Conservation (phyloP, 2,113 vertebrate species). For the Alethe castanea region DNA sequence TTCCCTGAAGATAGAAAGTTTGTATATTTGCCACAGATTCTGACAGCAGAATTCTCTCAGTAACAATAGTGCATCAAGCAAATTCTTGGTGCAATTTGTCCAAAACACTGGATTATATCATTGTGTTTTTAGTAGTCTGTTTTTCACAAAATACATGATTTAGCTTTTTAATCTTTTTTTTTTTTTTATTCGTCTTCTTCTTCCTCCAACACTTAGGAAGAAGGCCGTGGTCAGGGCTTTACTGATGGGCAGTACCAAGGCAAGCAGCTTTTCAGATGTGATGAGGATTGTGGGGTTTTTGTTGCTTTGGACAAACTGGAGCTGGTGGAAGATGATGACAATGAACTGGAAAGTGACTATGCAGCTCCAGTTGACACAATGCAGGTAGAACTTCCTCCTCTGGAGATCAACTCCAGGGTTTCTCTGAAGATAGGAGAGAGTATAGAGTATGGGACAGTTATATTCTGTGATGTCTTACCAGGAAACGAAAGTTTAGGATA, state of each 20-base stretch:
- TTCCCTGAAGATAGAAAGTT: background rate
- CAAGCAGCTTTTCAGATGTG: slow-evolving; percentile 93
- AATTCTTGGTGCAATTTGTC: background rate
- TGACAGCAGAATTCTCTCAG: background rate
- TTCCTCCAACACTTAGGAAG: slow-evolving; percentile 78
- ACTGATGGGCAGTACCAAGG: slow-evolving; percentile 96
- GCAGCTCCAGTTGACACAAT: slow-evolving; percentile 81
- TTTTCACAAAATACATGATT: background rate
- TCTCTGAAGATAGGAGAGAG: slow-evolving; percentile 91
- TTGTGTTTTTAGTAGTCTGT: background rate
- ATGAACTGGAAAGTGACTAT: slow-evolving; percentile 86
- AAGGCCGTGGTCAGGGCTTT: slow-evolving; percentile 94
- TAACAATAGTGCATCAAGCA: background rate
- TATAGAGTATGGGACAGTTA: slow-evolving; percentile 92
- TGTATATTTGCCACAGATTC: background rate
- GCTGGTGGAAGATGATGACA: slow-evolving; percentile 85
- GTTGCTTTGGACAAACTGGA: slow-evolving; percentile 97
- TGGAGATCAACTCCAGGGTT: slow-evolving; percentile 96
- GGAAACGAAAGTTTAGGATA: slow-evolving; percentile 94
- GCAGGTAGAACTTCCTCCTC: slow-evolving; percentile 84
- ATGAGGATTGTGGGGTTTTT: slow-evolving; percentile 96
- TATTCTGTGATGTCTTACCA: slow-evolving; percentile 95
- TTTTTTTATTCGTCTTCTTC: background rate
- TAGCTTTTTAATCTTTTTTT: background rate
- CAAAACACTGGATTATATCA: background rate